Conservation (phyloP, 2,797 vertebrate genomes). For the Denticeps clupeoides region DNA sequence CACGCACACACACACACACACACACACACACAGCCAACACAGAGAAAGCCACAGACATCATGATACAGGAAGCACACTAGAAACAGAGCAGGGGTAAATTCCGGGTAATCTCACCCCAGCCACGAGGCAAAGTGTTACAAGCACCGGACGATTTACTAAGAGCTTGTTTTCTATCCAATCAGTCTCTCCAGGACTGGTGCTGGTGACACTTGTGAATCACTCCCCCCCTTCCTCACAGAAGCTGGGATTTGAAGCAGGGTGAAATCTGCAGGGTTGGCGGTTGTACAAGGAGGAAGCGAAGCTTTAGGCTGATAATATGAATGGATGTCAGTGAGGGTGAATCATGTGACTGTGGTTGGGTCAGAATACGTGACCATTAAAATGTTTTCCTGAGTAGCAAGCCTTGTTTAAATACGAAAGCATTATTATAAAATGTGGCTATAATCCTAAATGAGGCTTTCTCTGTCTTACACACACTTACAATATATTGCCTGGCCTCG, state of each 20-base stretch:
- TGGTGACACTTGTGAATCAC: slow-evolving; percentile 59
- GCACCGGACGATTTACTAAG: slow-evolving; percentile 27
- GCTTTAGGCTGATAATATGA: too few species aligned
- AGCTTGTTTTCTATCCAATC: slow-evolving; percentile 3
- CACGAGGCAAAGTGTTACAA: slow-evolving; percentile 46
- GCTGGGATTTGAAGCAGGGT: too few species aligned
- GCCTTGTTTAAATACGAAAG: too few species aligned
- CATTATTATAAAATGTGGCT: too few species aligned
- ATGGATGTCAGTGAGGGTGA: too few species aligned
- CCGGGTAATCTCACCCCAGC: slow-evolving; percentile 34
- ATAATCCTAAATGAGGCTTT: too few species aligned
- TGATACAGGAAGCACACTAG: too few species aligned
- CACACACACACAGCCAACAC: slow-evolving; percentile 27
- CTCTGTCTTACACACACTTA: slow-evolving; percentile 65
- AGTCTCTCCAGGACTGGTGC: slow-evolving; percentile 26
- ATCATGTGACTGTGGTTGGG: too few species aligned
- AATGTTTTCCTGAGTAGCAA: too few species aligned
- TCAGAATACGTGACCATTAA: too few species aligned
- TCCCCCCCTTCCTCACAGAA: slow-evolving; percentile 48
- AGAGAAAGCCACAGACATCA: slow-evolving; percentile 32
- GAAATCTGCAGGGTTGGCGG: not conserved
- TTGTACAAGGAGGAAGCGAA: too few species aligned
- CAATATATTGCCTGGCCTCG: slow-evolving; percentile 95
- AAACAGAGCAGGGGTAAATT: slow-evolving; percentile 51
- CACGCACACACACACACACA: slow-evolving; percentile 35